phyloP scores from a whole-genome alignment of 2,113 vertebrate species.

The Bufo gargarizans region DNA sequence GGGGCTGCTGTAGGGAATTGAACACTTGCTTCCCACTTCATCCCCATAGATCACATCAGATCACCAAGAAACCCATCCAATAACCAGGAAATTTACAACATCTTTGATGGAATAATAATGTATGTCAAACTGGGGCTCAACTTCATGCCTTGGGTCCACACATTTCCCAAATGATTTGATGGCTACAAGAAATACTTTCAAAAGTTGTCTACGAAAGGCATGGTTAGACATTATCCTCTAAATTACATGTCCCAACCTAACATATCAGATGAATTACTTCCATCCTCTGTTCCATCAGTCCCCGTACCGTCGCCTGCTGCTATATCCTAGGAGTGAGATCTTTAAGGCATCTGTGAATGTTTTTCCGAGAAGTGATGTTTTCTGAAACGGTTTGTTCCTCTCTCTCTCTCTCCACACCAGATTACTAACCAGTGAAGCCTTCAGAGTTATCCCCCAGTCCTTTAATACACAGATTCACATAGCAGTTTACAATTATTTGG shows the following conservation, averaged over 20 bases:
- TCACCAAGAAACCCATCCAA: background rate
- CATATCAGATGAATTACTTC: background rate
- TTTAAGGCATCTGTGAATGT: background rate
- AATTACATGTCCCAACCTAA: background rate
- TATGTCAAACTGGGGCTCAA: background rate
- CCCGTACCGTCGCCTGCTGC: background rate
- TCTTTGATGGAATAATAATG: no score
- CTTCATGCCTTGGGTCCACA: background rate
- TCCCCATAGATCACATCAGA: background rate
- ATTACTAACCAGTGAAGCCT: constrained; percentile 38
- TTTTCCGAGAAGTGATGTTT: background rate
- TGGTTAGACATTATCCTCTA: background rate
- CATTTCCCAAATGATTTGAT: background rate
- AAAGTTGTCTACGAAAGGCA: background rate
- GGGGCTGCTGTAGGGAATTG: background rate
- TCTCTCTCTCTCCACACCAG: constrained; percentile 7
- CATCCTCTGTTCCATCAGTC: background rate
- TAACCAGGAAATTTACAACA: background rate
- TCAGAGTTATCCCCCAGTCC: constrained; percentile 22
- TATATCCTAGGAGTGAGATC: background rate
- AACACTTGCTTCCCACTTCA: background rate
- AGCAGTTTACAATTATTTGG: constrained; percentile 41
- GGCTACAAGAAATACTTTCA: background rate
- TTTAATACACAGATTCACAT: constrained; percentile 37
- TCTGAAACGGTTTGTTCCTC: background rate